phyloP scores from a whole-genome alignment of 2,888 invertebrate species.

The Caenorhabditis japonica region DNA sequence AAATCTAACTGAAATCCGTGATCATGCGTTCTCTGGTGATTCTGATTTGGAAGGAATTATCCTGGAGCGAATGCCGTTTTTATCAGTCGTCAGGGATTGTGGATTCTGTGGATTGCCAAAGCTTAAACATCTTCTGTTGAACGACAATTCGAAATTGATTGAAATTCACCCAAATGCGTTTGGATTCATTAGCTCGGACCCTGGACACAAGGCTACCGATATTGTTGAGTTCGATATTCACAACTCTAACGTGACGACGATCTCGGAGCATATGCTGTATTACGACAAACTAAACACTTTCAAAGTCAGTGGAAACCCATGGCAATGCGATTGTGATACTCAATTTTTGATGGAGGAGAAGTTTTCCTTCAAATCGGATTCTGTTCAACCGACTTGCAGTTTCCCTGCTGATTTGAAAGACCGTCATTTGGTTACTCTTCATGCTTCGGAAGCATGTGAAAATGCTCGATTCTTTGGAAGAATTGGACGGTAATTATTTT shows the following conservation, averaged over 20 bases:
- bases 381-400: conserved; percentile 28
- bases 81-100: conserved; percentile 53
- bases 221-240: conserved; percentile 32
- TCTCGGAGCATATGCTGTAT: conserved; percentile 49
- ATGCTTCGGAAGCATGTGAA: conserved; percentile 40
- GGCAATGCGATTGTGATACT: conserved; percentile 57
- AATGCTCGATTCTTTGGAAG: conserved; percentile 22
- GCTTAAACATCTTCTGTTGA: conserved; percentile 37
- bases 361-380: conserved; percentile 43
- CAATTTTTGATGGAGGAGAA: conserved; percentile 44
- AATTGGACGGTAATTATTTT: conserved; percentile 23
- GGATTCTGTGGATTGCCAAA: conserved; percentile 60
- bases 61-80: conserved; percentile 53
- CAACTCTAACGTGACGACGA: conserved; percentile 37
- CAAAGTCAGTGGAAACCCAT: conserved; percentile 48
- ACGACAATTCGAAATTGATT: conserved; percentile 25
- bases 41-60: conserved; percentile 29
- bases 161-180: conserved; percentile 61
- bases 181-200: conserved; percentile 42
- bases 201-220: conserved; percentile 21
- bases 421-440: conserved; percentile 23
- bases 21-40: conserved; percentile 45
- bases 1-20: conserved; percentile 57
- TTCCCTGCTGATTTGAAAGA: conserved; percentile 24
- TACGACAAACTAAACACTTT: conserved; percentile 42